Evolutionary conservation across 1,140 invertebrate genomes (phyloP).

Genomic region (Anagrus nilaparvatae): DNA sequence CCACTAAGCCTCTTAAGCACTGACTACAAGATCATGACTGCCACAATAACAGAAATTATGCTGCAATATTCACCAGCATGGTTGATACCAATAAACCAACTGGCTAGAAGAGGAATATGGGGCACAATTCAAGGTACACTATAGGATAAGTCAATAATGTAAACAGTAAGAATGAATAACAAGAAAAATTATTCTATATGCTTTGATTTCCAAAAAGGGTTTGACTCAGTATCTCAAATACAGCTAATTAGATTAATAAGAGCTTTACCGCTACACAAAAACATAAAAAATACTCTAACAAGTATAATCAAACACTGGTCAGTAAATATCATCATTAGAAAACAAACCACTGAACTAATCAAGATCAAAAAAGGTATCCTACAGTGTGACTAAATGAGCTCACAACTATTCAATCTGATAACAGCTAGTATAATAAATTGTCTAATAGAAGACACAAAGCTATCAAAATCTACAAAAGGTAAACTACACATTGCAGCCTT

Average conservation of each 20-base stretch:
- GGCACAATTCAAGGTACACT: no score
- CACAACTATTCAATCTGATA: neutral
- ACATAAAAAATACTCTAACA: constrained; percentile 8
- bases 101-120: no score
- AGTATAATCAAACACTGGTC: neutral
- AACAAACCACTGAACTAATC: neutral
- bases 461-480: constrained; percentile 1
- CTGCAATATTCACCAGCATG: neutral
- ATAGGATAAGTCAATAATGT: neutral
- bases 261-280: constrained; percentile 11
- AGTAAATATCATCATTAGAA: neutral
- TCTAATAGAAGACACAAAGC: neutral
- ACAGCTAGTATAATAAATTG: neutral
- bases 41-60: neutral
- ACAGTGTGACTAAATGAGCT: neutral
- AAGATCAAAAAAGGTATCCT: neutral
- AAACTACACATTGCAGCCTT: constrained; percentile 15
- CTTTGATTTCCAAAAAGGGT: constrained; percentile 20
- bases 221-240: constrained; percentile 16
- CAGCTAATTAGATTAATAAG: constrained; percentile 10
- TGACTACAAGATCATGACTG: neutral
- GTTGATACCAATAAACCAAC: no score
- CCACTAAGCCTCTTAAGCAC: neutral
- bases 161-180: no score
- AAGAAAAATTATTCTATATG: constrained; percentile 16